Evolutionary conservation across 2,797 vertebrate genomes (phyloP), one percentile per base, ranked within the genome.

Genomic region (Holocentrus rufus): DNA sequence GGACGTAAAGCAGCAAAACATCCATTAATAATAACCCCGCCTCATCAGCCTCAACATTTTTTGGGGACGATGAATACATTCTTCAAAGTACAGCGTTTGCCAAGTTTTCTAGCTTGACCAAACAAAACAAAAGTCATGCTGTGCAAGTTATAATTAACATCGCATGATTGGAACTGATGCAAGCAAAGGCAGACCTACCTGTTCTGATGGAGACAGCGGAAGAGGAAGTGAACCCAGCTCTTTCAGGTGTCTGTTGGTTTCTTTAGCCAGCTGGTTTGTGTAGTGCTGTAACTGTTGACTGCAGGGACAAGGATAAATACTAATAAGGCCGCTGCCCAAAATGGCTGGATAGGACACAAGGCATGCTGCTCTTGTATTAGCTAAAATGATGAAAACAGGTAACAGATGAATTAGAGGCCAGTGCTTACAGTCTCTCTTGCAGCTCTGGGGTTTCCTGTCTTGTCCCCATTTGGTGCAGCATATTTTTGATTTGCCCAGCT

Each of bases 251-350:
- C 94, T 95, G 84, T 98, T 98, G 73, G 96, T 97, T 87, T 97
- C 96, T 93, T 97, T 97, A 71, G 96, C 96, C 4, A 97, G 93
- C 80, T 94, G 80, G 90, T 97, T 97, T 81, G 96, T 96, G 85
- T 95, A 95, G 89, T 98, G 95, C 65, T 98, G 96, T 64, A 97
- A 91, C 88, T 97, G 95, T 76, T 97, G 96, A 68, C 96, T 98
- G 85, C 79, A 64, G 65, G 63, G 34, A 58, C 14, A 60, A 8
- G 23, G 18, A 14, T 20, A 72, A 18, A 64, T 23, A 67, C 15
- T 9, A 7, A 2, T 50, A 13, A 42, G 34, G 59, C 7, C 8
- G 46, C 23, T 11, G 20, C 22, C 17, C 7, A 27, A 15, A 34
- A 17, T 1, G 17, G 6, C 11, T 17, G 5, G 30, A 4, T 17